Evolutionary conservation across 2,888 invertebrate species (phyloP).

Genomic region (Lacanobia oleracea): DNA sequence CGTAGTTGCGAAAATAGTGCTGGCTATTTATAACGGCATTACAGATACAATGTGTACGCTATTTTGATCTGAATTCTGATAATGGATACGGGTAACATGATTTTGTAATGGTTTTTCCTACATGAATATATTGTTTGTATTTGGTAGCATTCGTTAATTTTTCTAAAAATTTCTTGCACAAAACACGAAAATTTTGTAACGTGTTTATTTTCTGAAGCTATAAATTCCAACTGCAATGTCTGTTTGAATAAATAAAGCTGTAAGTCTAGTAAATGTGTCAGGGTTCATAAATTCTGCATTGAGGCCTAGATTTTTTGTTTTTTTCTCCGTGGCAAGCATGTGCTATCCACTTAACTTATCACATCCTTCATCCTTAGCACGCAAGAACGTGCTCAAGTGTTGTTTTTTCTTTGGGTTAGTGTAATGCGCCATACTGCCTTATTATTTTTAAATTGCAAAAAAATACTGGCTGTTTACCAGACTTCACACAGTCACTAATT

Average conservation of each 20-base stretch:
- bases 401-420: slow-evolving; percentile 73
- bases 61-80: slow-evolving; percentile 32
- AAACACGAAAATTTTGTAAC: slow-evolving; percentile 2
- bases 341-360: slow-evolving; percentile 59
- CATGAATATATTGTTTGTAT: slow-evolving; percentile 15
- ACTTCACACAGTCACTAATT: not conserved
- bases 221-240: slow-evolving; percentile 19
- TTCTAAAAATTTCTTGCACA: slow-evolving; percentile 15
- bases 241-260: slow-evolving; percentile 23
- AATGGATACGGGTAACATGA: slow-evolving; percentile 18
- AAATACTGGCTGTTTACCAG: slow-evolving; percentile 14
- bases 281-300: slow-evolving; percentile 27
- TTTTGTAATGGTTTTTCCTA: slow-evolving; percentile 30
- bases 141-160: not conserved
- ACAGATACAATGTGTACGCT: slow-evolving; percentile 25
- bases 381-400: slow-evolving; percentile 76
- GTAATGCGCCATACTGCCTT: slow-evolving; percentile 32
- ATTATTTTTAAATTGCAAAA: slow-evolving; percentile 29
- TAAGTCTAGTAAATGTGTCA: slow-evolving; percentile 15
- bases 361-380: slow-evolving; percentile 68
- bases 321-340: slow-evolving; percentile 42
- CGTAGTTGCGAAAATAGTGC: slow-evolving; percentile 45
- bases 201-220: slow-evolving; percentile 25
- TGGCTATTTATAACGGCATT: slow-evolving; percentile 47
- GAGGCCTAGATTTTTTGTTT: slow-evolving; percentile 27